Base-by-base conservation (phyloP, 1,140 invertebrate genomes). In the Papilio dardanus region DNA sequence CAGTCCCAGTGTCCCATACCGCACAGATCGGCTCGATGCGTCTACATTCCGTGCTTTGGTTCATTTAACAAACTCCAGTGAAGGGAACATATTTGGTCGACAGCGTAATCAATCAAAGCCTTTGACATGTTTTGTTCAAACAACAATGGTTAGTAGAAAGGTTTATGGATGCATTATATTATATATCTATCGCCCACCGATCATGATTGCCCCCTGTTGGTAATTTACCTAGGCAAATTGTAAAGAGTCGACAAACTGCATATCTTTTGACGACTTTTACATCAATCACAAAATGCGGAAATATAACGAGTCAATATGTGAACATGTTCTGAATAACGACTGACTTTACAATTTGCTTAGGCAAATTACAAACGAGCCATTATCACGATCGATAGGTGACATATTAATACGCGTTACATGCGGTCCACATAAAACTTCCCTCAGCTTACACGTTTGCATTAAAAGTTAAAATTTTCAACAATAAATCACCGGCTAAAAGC, bases 81-180 rank as follows among this genome's bases (percentile, higher is more conserved):
- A 54, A 54, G 50, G 54, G 12, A 62, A 62, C 54, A 28, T 5
- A 62, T 62, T 62, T 62, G 54, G 24, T 62, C 12, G 54, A 28
- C 21, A 62, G 54, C 10, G 24, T 30, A 62, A 62, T 62, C 54
- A 62, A 62, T 62, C 54, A 62, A 62, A 62, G 21, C 54, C 24
- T 16, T 62, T 62, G 54, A 62, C 54, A 62, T 62, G 54, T 28
- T 62, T 62, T 62, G 54, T 62, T 62, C 54, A 62, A 28, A 62
- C 30, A 62, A 62, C 54, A 62, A 62, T 62, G 54, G 21, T 28
- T 62, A 24, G 54, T 28, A 62, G 4, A 14, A 50, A 14, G 10
- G 21, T 16, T 5, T 28, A 62, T 62, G 24, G 24, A 62, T 28
- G 42, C 16, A 62, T n/a, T 62, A 62, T 28, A 10, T 1, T 5